Base-by-base conservation (phyloP, 2,888 invertebrate species). In the Pristionchus exspectatus region DNA sequence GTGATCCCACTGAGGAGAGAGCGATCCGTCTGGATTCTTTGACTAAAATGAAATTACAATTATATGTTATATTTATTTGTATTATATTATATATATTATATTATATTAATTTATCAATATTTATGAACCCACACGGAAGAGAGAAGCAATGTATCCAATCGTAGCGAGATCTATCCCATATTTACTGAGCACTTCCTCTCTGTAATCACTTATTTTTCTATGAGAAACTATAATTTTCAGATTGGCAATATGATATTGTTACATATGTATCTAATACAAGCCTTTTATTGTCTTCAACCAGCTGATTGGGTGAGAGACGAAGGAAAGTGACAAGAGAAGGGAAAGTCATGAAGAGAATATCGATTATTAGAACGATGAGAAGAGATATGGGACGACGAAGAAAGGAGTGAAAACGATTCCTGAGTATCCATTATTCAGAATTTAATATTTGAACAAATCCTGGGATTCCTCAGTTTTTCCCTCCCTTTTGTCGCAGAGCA, bases 381-480 rank as follows among this genome's bases (percentile, higher is more conserved):
- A 85, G 85, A 0, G 85, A 21, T 21, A 59, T 30, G 21, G 59
- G 56, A n/a, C 63, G 56, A 33, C 85, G 85, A 16, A 85, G 85
- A 33, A 85, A 85, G 2, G 85, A 85, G 85, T 85, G 85, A 30
- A 85, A 56, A 12, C 63, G 85, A 24, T 24, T 83, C 85, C 85
- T 85, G 59, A 85, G 4, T 59, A 14, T 59, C 4, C 3, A 44
- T 44, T 44, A 59, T 59, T 21, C 4, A 3, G 12, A 59, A 7
- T 59, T 7, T 59, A 4, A 7, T 24, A 59, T 59, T 59, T 59
- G 4, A 12, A 21, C 12, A 16, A 21, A 24, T 63, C 16, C 24
- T 21, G 7, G 7, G 7, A 21, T 59, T 59, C 21, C 59, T 4
- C 2, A 21, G 1, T 59, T 59, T 38, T 38, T 38, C 38, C 5